Percentiles rank a stretch among this genome's conserved stretches.
Conservation (phyloP, 2,888 invertebrate genomes). For the Atethmia centrago region DNA sequence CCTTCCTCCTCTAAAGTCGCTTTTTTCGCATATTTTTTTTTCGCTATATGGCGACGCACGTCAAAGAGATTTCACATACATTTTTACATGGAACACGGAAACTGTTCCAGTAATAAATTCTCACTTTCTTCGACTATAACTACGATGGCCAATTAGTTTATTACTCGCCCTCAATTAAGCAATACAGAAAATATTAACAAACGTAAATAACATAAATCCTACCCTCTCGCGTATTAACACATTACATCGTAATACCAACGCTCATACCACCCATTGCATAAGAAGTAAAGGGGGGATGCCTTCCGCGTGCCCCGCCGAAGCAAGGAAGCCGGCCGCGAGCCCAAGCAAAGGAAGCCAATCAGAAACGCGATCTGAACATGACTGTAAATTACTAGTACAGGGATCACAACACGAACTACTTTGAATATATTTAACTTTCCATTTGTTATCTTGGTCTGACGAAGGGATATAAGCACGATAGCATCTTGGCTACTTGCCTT, state of each 20-base stretch:
- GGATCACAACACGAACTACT: constrained; percentile 53
- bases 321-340: constrained; percentile 57
- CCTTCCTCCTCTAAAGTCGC: too few relatives aligned
- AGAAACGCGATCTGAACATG: constrained; percentile 55
- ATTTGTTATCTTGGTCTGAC: constrained; percentile 28
- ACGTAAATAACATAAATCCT: constrained; percentile 34
- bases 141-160: not conserved
- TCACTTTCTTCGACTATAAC: not conserved
- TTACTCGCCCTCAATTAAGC: constrained; percentile 2
- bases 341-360: constrained; percentile 59
- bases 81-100: not conserved
- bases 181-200: constrained; percentile 7
- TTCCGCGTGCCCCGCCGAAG: constrained; percentile 70
- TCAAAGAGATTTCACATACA: not conserved
- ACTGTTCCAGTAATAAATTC: not conserved
- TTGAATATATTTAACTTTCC: constrained; percentile 48
- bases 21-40: too few relatives aligned
- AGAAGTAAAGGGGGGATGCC: constrained; percentile 62
- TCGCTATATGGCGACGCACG: too few relatives aligned
- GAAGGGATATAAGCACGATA: constrained; percentile 33
- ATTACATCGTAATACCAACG: constrained; percentile 52
- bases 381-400: constrained; percentile 54
- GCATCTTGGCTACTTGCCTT: not conserved
- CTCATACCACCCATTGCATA: constrained; percentile 66
- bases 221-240: constrained; percentile 46